Conservation (phyloP, 2,113 vertebrate species). For the Dipodomys merriami region DNA sequence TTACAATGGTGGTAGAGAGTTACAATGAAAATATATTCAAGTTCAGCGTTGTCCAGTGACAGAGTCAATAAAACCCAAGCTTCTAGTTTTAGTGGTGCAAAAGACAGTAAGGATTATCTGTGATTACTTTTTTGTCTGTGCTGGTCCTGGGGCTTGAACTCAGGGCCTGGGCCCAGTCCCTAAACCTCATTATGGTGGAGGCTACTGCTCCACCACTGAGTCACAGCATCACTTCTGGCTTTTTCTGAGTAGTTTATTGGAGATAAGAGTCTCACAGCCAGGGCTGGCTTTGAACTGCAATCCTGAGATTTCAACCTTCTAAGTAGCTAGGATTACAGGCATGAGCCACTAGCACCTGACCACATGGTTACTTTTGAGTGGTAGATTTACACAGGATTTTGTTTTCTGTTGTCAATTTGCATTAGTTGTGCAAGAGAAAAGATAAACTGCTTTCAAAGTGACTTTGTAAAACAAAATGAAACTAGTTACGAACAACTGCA, state of each 20-base stretch:
- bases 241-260: no score
- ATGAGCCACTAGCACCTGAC: no score
- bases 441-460: neutral
- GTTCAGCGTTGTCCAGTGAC: neutral
- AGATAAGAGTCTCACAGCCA: no score
- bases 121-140: neutral
- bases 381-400: constrained; percentile 27
- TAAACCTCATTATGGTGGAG: no score
- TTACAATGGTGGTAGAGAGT: neutral
- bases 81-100: neutral
- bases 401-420: neutral
- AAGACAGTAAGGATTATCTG: neutral
- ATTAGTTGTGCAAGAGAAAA: constrained; percentile 18
- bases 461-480: constrained; percentile 45
- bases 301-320: no score
- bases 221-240: no score
- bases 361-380: neutral
- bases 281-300: no score
- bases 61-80: neutral
- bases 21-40: neutral
- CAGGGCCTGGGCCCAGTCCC: no score
- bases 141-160: no score
- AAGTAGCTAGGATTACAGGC: no score
- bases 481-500: neutral
- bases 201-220: no score